phyloP scores from a whole-genome alignment of 2,113 vertebrate species.

The Melanerpes formicivorus region DNA sequence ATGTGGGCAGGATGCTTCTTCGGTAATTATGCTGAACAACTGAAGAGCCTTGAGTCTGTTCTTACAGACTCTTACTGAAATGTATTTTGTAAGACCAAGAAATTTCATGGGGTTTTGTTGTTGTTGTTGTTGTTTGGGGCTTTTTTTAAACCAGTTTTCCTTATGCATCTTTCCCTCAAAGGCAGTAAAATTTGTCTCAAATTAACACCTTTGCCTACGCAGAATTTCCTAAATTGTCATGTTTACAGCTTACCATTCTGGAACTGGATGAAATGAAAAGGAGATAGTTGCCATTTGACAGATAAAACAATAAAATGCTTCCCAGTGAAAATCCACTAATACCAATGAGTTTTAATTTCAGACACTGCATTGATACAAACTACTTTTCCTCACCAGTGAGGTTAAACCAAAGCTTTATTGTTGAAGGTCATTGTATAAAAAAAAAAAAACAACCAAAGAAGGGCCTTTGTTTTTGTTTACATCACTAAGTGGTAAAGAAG shows the following conservation, averaged over 20 bases:
- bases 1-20: neutral
- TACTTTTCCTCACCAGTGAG: neutral
- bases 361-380: neutral
- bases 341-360: neutral
- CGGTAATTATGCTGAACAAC: neutral
- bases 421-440: neutral
- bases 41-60: neutral
- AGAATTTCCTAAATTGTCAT: neutral
- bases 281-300: neutral
- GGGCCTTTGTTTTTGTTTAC: neutral
- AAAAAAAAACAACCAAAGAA: neutral
- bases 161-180: neutral
- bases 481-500: neutral
- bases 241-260: neutral
- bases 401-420: neutral
- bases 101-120: neutral
- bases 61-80: neutral
- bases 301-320: neutral
- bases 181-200: neutral
- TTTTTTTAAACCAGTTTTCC: neutral
- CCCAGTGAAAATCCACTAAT: neutral
- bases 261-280: neutral
- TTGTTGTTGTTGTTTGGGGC: too few species aligned
- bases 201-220: neutral
- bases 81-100: neutral